A percentile compares a stretch with the other conserved stretches of the same genome.
phyloP scores from a whole-genome alignment of 2,888 invertebrate species.

The Chrysolina haemoptera region DNA sequence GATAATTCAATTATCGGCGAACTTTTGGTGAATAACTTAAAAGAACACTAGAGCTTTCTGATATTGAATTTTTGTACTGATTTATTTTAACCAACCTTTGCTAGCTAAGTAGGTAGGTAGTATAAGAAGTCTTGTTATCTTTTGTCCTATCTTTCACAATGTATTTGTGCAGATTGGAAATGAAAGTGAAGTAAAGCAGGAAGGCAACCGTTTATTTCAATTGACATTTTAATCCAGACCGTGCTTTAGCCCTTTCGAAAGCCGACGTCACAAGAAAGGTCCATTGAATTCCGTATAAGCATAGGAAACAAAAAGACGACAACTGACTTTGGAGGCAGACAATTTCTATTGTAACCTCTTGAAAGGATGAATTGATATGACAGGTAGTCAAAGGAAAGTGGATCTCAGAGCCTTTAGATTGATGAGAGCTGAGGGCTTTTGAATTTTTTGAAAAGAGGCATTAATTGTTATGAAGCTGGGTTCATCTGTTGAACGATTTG shows the following conservation, averaged over 20 bases:
- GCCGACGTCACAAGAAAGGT: slow-evolving; percentile 31
- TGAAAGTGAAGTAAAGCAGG: slow-evolving; percentile 45
- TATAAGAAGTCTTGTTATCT: slow-evolving; percentile 20
- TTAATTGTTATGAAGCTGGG: slow-evolving; percentile 35
- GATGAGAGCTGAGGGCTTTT: slow-evolving; percentile 40
- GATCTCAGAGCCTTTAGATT: slow-evolving; percentile 39
- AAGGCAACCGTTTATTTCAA: slow-evolving; percentile 54
- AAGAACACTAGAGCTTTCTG: no score
- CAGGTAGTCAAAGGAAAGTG: slow-evolving; percentile 45
- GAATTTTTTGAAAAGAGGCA: slow-evolving; percentile 33
- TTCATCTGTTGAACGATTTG: slow-evolving; percentile 33
- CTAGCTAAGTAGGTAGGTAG: neutral
- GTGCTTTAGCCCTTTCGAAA: slow-evolving; percentile 30
- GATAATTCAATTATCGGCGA: no score
- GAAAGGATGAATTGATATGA: slow-evolving; percentile 44
- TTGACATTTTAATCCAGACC: slow-evolving; percentile 53
- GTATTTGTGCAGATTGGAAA: slow-evolving; percentile 33
- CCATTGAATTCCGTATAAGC: slow-evolving; percentile 37
- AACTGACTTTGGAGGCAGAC: slow-evolving; percentile 37
- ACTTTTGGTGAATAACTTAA: no score
- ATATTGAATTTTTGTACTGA: neutral
- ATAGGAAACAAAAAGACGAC: slow-evolving; percentile 38
- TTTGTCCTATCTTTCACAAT: slow-evolving; percentile 31
- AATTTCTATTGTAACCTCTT: slow-evolving; percentile 34
- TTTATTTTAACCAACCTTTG: neutral